phyloP scores from a whole-genome alignment of 1,140 invertebrate species.

The Brachionus koreanus region DNA sequence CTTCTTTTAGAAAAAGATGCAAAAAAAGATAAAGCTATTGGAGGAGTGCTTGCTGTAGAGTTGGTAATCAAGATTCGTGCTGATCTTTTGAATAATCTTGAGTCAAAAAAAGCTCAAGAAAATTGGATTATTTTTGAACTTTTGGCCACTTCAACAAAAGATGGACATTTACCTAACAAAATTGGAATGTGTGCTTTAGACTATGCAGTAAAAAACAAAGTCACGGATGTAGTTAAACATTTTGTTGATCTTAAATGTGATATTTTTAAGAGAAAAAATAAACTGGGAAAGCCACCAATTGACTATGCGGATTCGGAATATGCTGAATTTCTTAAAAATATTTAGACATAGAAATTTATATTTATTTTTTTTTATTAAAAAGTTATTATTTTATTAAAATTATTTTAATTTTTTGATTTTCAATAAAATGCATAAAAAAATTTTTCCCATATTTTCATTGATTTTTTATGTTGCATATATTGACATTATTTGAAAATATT shows the following conservation, averaged over 20 bases:
- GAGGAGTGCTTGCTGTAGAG: not conserved
- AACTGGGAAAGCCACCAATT: not conserved
- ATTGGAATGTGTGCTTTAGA: not conserved
- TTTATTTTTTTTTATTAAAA: too few species aligned
- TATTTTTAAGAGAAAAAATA: slow-evolving; percentile 27
- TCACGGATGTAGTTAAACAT: not conserved
- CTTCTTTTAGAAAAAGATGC: not conserved
- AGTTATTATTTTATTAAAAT: too few species aligned
- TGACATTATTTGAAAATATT: too few species aligned
- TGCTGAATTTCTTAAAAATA: not conserved
- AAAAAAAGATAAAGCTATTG: not conserved
- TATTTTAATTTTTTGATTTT: too few species aligned
- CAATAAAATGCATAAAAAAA: too few species aligned
- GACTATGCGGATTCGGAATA: slow-evolving; percentile 21
- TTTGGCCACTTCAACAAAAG: not conserved
- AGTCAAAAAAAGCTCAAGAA: not conserved
- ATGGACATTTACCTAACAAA: not conserved
- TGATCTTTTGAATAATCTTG: not conserved
- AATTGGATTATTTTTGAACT: slow-evolving; percentile 15
- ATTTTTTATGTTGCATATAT: too few species aligned
- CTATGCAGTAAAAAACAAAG: slow-evolving; percentile 14
- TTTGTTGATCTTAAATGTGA: slow-evolving; percentile 11
- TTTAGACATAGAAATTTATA: not conserved
- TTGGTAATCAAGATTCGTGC: not conserved
- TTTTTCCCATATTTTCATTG: too few species aligned